Evolutionary conservation across 1,140 invertebrate genomes (phyloP).

Genomic region (Drosophila nikananu): DNA sequence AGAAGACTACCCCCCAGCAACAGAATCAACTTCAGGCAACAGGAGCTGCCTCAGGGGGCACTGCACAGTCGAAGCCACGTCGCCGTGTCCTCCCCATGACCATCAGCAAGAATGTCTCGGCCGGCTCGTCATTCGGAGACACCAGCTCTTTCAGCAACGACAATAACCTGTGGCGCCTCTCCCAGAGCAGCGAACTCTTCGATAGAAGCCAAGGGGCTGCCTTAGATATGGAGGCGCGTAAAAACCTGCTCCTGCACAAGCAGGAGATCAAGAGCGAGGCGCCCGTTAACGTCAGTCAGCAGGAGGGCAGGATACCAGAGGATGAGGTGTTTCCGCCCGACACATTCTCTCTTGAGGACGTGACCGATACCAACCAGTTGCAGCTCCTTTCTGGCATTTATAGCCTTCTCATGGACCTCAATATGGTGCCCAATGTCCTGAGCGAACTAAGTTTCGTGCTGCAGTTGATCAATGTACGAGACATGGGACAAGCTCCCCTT

Average conservation of each 20-base stretch:
- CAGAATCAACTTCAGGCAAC: background rate
- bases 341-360: constrained; percentile 33
- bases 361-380: constrained; percentile 34
- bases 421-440: constrained; percentile 77
- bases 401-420: constrained; percentile 66
- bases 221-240: constrained; percentile 68
- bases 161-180: constrained; percentile 74
- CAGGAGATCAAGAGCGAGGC: constrained; percentile 70
- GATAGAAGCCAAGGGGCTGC: constrained; percentile 68
- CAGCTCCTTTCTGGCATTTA: constrained; percentile 65
- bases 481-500: background rate
- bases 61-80: constrained; percentile 57
- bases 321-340: constrained; percentile 4
- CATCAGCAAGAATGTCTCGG: constrained; percentile 63
- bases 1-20: constrained; percentile 63
- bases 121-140: constrained; percentile 67
- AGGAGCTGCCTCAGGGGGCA: constrained; percentile 10
- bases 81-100: constrained; percentile 79
- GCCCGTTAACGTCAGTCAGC: constrained; percentile 19
- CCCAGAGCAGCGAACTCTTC: constrained; percentile 65
- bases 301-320: constrained; percentile 20
- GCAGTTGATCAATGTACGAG: constrained; percentile 69
- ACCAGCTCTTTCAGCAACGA: constrained; percentile 81
- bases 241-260: constrained; percentile 56
- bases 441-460: constrained; percentile 73